Percentiles rank a stretch among this genome's conserved stretches.
phyloP scores from a whole-genome alignment of 2,888 invertebrate species.

The Rhyacophila evoluta region DNA sequence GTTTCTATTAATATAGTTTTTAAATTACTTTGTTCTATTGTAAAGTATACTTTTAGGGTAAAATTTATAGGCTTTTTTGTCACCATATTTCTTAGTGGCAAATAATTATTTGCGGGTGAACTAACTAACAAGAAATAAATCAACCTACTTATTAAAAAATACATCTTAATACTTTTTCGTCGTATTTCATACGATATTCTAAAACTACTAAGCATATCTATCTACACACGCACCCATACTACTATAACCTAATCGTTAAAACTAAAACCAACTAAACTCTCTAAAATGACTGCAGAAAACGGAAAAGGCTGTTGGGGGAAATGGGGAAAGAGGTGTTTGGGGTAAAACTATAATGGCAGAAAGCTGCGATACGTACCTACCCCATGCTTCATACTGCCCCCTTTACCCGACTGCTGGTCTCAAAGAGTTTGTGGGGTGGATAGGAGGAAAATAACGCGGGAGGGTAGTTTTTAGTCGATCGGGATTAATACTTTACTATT shows the following conservation, averaged over 20 bases:
- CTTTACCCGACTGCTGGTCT: slow-evolving; percentile 12
- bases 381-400: slow-evolving; percentile 26
- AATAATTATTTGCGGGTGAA: too few relatives aligned
- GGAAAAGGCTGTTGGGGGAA: slow-evolving; percentile 24
- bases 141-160: not conserved
- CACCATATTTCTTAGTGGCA: too few relatives aligned
- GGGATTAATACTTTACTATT: not conserved
- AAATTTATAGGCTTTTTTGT: too few relatives aligned
- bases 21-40: too few relatives aligned
- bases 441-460: not conserved
- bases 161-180: not conserved
- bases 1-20: too few relatives aligned
- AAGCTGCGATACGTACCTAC: slow-evolving; percentile 19
- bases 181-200: not conserved
- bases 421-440: slow-evolving; percentile 18
- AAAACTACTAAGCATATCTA: slow-evolving; percentile 15
- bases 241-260: slow-evolving; percentile 50
- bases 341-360: slow-evolving; percentile 47
- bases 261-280: slow-evolving; percentile 43
- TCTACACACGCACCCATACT: slow-evolving; percentile 6
- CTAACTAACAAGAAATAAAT: too few relatives aligned
- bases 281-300: slow-evolving; percentile 24
- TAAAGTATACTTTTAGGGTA: too few relatives aligned
- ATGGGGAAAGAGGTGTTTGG: slow-evolving; percentile 27
- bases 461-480: not conserved